Evolutionary conservation across 2,113 vertebrate species (phyloP).

Genomic region (Gasterosteus nipponicus): DNA sequence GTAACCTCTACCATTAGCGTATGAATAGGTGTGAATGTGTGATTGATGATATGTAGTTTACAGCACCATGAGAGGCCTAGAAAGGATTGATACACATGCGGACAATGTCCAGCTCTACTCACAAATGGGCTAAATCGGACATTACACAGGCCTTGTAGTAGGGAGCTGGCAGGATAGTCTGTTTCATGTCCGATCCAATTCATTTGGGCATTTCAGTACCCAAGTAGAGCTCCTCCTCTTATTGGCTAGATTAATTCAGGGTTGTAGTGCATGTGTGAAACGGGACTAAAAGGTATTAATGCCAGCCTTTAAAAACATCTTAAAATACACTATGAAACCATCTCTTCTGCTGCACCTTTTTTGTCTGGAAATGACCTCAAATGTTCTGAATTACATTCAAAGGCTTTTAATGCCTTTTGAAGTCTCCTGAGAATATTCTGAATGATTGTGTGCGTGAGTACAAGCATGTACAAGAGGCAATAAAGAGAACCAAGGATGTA

Average conservation of each 20-base stretch:
- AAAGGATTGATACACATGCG: neutral
- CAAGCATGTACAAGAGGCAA: conserved; percentile 45
- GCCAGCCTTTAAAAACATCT: neutral
- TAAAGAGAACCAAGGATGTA: conserved; percentile 42
- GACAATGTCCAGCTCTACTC: neutral
- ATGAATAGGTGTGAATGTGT: neutral
- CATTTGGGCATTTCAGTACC: neutral
- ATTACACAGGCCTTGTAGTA: neutral
- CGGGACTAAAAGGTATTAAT: neutral
- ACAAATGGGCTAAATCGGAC: neutral
- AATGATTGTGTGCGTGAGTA: conserved; percentile 38
- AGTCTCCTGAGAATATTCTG: conserved; percentile 27
- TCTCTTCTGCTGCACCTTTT: neutral
- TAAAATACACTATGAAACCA: neutral
- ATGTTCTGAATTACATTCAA: neutral
- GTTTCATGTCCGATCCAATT: neutral
- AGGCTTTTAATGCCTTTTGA: conserved; percentile 28
- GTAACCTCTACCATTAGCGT: neutral
- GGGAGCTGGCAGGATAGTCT: neutral
- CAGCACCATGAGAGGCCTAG: neutral
- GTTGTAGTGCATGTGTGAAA: neutral
- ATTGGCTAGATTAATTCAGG: neutral
- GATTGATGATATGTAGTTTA: neutral
- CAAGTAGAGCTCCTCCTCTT: neutral
- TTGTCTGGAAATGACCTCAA: neutral